phyloP scores from a whole-genome alignment of 2,888 invertebrate genomes.

The Cylloceria caligata region DNA sequence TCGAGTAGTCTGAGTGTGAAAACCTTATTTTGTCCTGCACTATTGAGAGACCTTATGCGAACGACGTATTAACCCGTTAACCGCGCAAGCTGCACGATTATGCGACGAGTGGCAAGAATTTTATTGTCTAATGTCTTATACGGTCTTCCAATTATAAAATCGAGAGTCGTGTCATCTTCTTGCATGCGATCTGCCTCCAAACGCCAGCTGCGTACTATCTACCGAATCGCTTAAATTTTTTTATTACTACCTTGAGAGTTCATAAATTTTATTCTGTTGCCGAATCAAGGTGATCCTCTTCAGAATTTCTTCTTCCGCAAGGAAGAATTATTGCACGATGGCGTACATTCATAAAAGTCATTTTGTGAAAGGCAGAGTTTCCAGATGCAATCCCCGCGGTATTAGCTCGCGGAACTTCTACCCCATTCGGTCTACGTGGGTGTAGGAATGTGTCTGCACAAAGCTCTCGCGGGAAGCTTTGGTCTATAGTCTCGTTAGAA shows the following conservation, averaged over 20 bases:
- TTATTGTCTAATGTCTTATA: conserved; percentile 27
- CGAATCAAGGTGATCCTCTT: conserved; percentile 32
- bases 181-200: conserved; percentile 16
- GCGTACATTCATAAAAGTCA: conserved; percentile 23
- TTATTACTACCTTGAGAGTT: conserved; percentile 17
- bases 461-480: conserved; percentile 66
- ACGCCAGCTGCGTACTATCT: conserved; percentile 42
- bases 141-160: conserved; percentile 30
- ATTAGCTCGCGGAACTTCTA: conserved; percentile 58
- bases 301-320: conserved; percentile 42
- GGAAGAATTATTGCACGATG: conserved; percentile 21
- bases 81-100: conserved; percentile 22
- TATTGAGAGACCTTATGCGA: conserved; percentile 9
- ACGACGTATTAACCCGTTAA: conserved; percentile 26
- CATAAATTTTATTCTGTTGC: conserved; percentile 15
- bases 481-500: conserved; percentile 72
- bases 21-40: conserved; percentile 15
- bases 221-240: conserved; percentile 37
- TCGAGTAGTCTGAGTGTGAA: conserved; percentile 12
- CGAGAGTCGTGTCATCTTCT: not conserved
- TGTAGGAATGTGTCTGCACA: conserved; percentile 53
- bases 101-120: conserved; percentile 34
- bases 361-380: conserved; percentile 8
- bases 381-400: conserved; percentile 34
- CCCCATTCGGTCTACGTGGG: conserved; percentile 47